Evolutionary conservation across 2,888 invertebrate genomes (phyloP).

Genomic region (Criorhina ranunculi): DNA sequence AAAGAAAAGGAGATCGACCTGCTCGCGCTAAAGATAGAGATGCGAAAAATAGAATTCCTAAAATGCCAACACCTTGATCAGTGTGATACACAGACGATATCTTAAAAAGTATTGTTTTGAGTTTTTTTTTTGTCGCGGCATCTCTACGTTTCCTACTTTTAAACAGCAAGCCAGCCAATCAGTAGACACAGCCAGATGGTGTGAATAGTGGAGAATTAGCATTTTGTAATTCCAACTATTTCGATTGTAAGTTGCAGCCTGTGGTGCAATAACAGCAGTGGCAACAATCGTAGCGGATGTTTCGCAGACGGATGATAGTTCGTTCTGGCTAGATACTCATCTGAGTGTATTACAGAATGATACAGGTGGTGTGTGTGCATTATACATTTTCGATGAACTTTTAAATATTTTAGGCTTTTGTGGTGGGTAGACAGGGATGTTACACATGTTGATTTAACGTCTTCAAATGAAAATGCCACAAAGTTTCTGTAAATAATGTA

Average conservation of each 20-base stretch:
- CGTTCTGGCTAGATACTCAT: slow-evolving; percentile 61
- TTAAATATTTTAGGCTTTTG: too few species aligned
- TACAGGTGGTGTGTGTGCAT: too few species aligned
- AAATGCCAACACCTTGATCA: slow-evolving; percentile 76
- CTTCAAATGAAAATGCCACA: too few species aligned
- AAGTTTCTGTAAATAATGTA: too few species aligned
- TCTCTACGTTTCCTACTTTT: slow-evolving; percentile 14
- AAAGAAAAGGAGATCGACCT: slow-evolving; percentile 71
- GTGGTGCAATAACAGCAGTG: slow-evolving; percentile 8
- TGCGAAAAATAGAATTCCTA: slow-evolving; percentile 71
- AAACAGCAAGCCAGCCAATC: slow-evolving; percentile 56
- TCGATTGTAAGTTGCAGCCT: slow-evolving; percentile 56
- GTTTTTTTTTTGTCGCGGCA: slow-evolving; percentile 1
- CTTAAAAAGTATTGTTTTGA: slow-evolving; percentile 56
- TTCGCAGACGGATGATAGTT: slow-evolving; percentile 36
- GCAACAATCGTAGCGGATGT: slow-evolving; percentile 25
- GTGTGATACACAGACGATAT: slow-evolving; percentile 49
- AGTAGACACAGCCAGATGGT: slow-evolving; percentile 74
- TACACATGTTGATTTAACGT: too few species aligned
- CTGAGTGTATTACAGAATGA: slow-evolving; percentile 41
- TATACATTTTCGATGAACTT: too few species aligned
- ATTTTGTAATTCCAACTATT: slow-evolving; percentile 71
- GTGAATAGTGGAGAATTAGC: slow-evolving; percentile 73
- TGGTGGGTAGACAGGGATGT: too few species aligned
- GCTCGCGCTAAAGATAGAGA: slow-evolving; percentile 72